Conservation (phyloP, 2,797 vertebrate species). For the Lates japonicus region DNA sequence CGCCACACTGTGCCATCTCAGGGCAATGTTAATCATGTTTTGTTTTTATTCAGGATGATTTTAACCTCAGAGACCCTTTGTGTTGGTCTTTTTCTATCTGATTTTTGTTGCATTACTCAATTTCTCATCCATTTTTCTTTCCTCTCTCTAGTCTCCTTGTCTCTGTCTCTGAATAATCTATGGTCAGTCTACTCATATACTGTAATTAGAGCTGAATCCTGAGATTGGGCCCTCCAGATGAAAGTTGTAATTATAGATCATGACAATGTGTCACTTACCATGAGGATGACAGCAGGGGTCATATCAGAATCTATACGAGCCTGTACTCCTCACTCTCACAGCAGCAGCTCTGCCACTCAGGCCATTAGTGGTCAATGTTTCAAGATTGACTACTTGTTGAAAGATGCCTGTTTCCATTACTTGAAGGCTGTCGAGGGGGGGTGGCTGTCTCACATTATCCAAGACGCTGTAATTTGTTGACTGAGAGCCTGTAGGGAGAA, state of each 20-base stretch:
- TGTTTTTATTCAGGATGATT: constrained; percentile 19
- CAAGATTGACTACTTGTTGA: constrained; percentile 51
- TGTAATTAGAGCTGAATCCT: constrained; percentile 51
- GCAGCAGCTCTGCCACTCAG: constrained; percentile 30
- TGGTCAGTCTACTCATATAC: constrained; percentile 8
- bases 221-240: constrained; percentile 40
- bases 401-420: constrained; percentile 53
- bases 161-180: constrained; percentile 36
- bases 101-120: constrained; percentile 2
- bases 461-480: constrained; percentile 23
- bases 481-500: constrained; percentile 27
- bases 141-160: background rate
- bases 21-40: constrained; percentile 25
- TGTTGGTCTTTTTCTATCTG: constrained; percentile 5
- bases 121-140: background rate
- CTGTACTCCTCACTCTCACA: background rate
- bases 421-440: constrained; percentile 19
- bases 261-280: constrained; percentile 46
- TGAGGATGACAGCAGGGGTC: constrained; percentile 58
- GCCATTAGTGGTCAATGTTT: constrained; percentile 62
- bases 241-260: constrained; percentile 61
- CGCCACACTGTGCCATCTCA: background rate
- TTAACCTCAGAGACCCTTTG: constrained; percentile 20
- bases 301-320: constrained; percentile 31
- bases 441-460: constrained; percentile 24